Evolutionary conservation across 2,113 vertebrate species (phyloP), one percentile per base, ranked within the genome.

Genomic region (Cettia cetti): DNA sequence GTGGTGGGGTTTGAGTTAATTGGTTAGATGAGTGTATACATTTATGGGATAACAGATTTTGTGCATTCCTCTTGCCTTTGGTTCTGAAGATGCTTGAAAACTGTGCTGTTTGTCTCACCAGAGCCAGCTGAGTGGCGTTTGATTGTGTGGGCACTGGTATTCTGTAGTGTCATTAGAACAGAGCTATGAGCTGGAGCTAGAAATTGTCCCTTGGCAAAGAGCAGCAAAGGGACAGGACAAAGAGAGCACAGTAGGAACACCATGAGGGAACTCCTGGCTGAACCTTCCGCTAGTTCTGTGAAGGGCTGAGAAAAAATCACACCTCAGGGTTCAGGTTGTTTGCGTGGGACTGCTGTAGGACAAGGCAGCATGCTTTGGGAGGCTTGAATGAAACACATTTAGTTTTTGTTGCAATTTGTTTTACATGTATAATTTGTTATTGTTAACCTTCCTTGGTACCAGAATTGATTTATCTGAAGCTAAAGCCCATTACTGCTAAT

Each of bases 1-100:
- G 33, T 15, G 20, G 5, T 86, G n/a, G 21, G 40, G 2, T 57
- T 71, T 77, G 42, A 30, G 15, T 56, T 81, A 66, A 17, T 88
- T 60, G 17, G 5, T 69, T 76, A 54, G 17, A 59, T 47, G 19
- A 49, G 4, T 17, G 1, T 61, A 11, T 57, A 39, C 0, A 0
- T 63, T 54, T 63, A 17, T 54, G 15, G 17, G 26, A 11, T 66
- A 44, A 60, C 17, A 47, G 35, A 59, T 90, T 39, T 65, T 64
- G 8, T 33, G 9, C 19, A 7, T 82, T 92, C 31, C 6, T 75
- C 12, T 87, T 90, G 15, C 15, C 5, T 68, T 86, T 37, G 10
- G 47, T 90, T 86, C 42, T 94, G 57, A 89, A 90, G 23, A 18
- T 75, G 24, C 24, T 86, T 21, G 11, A 24, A 90, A 71, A 88